A percentile compares a stretch with the other conserved stretches of the same genome.
These are phyloP conservation scores for Datnioides undecimradiatus DNA, from an alignment of 2,113 vertebrate genomes.

Conservation along the genomic window DNA sequence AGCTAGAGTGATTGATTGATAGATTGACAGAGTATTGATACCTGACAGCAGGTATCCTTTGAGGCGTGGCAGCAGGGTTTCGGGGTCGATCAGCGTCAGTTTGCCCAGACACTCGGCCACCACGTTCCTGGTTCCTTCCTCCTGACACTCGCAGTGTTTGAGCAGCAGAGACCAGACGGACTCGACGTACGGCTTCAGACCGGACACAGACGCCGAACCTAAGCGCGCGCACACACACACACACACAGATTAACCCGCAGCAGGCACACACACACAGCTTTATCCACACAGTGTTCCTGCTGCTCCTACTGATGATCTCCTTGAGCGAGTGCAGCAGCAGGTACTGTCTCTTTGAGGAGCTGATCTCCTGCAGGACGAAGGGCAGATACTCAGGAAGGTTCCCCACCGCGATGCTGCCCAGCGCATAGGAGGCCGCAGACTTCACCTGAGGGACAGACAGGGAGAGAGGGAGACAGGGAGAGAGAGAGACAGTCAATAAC, in stretches of 20 bases:
- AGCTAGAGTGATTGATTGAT: too few species aligned
- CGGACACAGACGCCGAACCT: conserved; percentile 93
- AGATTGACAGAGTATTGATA: conserved; percentile 63
- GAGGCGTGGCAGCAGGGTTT: conserved; percentile 95
- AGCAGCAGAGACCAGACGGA: conserved; percentile 95
- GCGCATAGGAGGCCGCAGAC: conserved; percentile 95
- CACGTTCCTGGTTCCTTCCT: conserved; percentile 98
- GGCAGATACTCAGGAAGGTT: conserved; percentile 98
- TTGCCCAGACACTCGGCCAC: conserved; percentile 98
- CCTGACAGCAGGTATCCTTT: conserved; percentile 98
- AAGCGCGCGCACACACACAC: neutral
- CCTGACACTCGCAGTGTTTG: conserved; percentile 97
- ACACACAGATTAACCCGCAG: neutral
- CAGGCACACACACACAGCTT: neutral
- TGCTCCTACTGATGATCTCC: conserved; percentile 91
- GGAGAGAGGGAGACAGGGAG: too few species aligned
- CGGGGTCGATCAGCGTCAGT: conserved; percentile 96
- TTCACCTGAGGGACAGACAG: conserved; percentile 82
- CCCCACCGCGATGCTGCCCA: conserved; percentile 98
- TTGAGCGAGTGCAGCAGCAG: conserved; percentile 98
- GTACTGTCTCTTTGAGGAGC: conserved; percentile 97
- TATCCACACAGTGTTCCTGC: accelerated
- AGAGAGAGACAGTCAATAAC: neutral
- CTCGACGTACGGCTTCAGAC: conserved; percentile 97
- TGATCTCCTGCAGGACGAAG: conserved; percentile 98